A percentile compares a stretch with the other conserved stretches of the same genome.
These are phyloP conservation scores for Nothobranchius furzeri DNA, from an alignment of 2,113 vertebrate genomes.

Conservation along the genomic window DNA sequence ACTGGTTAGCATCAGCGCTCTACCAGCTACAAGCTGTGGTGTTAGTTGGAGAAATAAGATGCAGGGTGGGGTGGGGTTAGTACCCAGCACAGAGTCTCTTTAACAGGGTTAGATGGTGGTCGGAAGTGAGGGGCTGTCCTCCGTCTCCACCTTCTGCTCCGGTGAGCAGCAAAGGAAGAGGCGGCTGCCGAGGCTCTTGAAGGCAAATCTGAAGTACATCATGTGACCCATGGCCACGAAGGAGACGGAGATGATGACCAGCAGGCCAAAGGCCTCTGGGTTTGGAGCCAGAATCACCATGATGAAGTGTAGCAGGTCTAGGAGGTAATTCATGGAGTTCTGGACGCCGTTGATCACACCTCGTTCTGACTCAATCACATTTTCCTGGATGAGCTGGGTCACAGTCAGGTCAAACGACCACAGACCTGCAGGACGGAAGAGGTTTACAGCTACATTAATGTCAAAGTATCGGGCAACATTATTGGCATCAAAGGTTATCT, in stretches of 20 bases:
- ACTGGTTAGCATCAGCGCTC: slow-evolving; percentile 27
- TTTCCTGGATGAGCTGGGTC: slow-evolving; percentile 98
- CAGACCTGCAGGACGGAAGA: slow-evolving; percentile 80
- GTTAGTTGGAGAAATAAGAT: slow-evolving; percentile 48
- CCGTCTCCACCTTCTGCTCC: slow-evolving; percentile 73
- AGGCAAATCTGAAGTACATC: slow-evolving; percentile 97
- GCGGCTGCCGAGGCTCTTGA: slow-evolving; percentile 85
- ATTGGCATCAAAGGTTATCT: slow-evolving; percentile 70
- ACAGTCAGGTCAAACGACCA: slow-evolving; percentile 99
- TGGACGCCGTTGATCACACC: slow-evolving; percentile 98
- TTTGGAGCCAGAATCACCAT: slow-evolving; percentile 99
- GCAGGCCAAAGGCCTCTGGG: slow-evolving; percentile 93
- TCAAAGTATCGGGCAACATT: slow-evolving; percentile 5
- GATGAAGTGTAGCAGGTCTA: slow-evolving; percentile 98
- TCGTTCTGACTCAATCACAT: slow-evolving; percentile 93
- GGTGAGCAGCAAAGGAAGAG: slow-evolving; percentile 86
- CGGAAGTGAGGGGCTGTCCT: slow-evolving; percentile 63
- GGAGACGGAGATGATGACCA: slow-evolving; percentile 96
- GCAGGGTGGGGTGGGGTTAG: slow-evolving; percentile 21
- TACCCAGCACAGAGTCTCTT: slow-evolving; percentile 57
- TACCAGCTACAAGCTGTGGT: slow-evolving; percentile 47
- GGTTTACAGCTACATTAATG: slow-evolving; percentile 28
- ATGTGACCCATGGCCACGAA: slow-evolving; percentile 95
- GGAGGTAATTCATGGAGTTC: slow-evolving; percentile 99
- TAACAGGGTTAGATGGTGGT: slow-evolving; percentile 66